Evolutionary conservation across 2,113 vertebrate genomes (phyloP), one percentile per base, ranked within the genome.

Genomic region (Bothrops jararaca): DNA sequence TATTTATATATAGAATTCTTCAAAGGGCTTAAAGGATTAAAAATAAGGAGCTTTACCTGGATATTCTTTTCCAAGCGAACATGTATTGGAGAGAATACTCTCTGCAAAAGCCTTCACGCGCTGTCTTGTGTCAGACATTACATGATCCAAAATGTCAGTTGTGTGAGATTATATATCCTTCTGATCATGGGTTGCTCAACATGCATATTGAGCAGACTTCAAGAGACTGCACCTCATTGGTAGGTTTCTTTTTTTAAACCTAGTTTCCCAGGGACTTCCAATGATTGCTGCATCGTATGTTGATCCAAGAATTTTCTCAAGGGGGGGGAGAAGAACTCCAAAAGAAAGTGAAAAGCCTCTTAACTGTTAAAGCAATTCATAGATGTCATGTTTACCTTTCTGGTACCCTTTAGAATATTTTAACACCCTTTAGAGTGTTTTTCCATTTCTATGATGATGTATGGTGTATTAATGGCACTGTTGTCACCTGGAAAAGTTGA

Each of bases 21-120:
- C 56, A 92, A 64, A 69, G 45, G 45, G 22, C 56, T 91, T 87
- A 91, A 87, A 60, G 34, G 85, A 26, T 18, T 54, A 88, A 58
- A 52, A 69, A 22, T 48, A 53, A n/a, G 15, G 1, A 54, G 64
- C n/a, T 4, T 52, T 57, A 0, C 22, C 20, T 86, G 0, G 15
- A 7, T 24, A 52, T 20, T 0, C 0, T 58, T 50, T 56, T 42
- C 10, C 7, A 4, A 39, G 24, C 0, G 45, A 57, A 2, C 0
- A 15, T 52, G 0, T 23, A 18, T 24, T 85, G 7, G 52, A 1
- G 9, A 89, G 22, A 26, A 91, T 56, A 60, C 56, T 26, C 0
- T 1, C 86, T 91, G n/a, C 3, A 6, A 1, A 23, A 12, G 60
- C 2, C 3, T 85, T 86, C 29, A 74, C n/a, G 13, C 0, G 0